A percentile compares a stretch with the other conserved stretches of the same genome.
Conservation (phyloP, 2,113 vertebrate genomes). For the Psilopogon haemacephalus region DNA sequence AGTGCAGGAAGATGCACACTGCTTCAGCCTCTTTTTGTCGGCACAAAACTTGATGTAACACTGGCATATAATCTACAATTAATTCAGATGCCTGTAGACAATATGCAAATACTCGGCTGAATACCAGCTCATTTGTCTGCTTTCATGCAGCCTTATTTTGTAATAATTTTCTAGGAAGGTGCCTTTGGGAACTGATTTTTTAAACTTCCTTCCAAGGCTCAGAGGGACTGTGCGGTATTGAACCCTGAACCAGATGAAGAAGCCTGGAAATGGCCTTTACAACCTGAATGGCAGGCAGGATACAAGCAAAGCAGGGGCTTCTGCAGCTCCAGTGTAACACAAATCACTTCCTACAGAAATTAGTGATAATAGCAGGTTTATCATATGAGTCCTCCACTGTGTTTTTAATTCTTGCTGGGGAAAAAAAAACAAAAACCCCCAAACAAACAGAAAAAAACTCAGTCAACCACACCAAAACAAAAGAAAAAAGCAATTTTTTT, state of each 20-base stretch:
- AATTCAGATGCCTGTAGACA: slow-evolving; percentile 14
- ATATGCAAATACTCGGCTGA: rapidly evolving
- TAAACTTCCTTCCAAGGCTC: background rate
- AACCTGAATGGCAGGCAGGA: background rate
- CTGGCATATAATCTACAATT: background rate
- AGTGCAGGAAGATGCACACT: background rate
- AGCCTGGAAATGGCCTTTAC: background rate
- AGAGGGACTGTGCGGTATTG: background rate
- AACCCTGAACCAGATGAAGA: background rate
- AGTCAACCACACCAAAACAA: too few relatives aligned
- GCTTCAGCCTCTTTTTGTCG: background rate
- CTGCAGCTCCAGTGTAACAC: background rate
- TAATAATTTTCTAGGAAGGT: background rate
- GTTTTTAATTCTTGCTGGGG: background rate
- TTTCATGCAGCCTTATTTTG: background rate
- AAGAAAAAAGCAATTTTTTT: too few relatives aligned
- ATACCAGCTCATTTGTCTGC: background rate
- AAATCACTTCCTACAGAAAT: slow-evolving; percentile 1
- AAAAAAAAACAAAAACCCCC: background rate
- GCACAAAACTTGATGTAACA: background rate
- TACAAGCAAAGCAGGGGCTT: background rate
- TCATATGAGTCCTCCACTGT: background rate
- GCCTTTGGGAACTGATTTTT: slow-evolving; percentile 1
- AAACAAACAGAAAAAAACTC: too few relatives aligned
- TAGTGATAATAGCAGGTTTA: background rate